A percentile compares a stretch with the other conserved stretches of the same genome.
Evolutionary conservation across 2,113 vertebrate genomes (phyloP).

Genomic region (crab-eating macaque (Macaca fascicularis)): DNA sequence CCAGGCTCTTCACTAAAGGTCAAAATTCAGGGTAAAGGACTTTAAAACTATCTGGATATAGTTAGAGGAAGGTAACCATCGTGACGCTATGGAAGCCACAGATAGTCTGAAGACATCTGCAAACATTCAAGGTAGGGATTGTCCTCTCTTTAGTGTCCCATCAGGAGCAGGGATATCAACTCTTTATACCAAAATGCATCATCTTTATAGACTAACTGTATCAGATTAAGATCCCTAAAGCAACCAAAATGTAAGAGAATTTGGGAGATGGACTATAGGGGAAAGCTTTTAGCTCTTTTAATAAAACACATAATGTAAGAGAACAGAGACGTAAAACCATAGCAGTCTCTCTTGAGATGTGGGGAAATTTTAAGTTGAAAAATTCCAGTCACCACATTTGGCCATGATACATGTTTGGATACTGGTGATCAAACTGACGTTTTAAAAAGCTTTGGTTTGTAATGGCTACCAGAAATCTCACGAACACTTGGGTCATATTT

Average conservation of each 20-base stretch:
- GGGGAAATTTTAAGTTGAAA: neutral
- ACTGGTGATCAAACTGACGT: neutral
- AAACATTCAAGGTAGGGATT: neutral
- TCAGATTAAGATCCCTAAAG: neutral
- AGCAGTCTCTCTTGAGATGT: neutral
- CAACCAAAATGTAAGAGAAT: neutral
- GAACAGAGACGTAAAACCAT: neutral
- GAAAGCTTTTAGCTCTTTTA: neutral
- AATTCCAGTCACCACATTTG: neutral
- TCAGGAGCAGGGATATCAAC: neutral
- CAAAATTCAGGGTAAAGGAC: neutral
- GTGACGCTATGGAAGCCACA: neutral
- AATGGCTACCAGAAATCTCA: neutral
- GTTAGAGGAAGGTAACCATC: accelerated
- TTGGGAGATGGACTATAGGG: neutral
- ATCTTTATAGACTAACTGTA: neutral
- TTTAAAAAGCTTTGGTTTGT: neutral
- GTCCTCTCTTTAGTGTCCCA: neutral
- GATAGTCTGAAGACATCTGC: neutral
- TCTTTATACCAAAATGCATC: constrained; percentile 12
- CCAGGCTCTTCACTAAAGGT: neutral
- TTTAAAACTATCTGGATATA: neutral
- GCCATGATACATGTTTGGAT: neutral
- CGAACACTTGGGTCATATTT: neutral
- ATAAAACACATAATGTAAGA: neutral